A percentile compares a stretch with the other conserved stretches of the same genome.
Conservation (phyloP, 2,797 vertebrate genomes). For the Halcyon smyrnensis region DNA sequence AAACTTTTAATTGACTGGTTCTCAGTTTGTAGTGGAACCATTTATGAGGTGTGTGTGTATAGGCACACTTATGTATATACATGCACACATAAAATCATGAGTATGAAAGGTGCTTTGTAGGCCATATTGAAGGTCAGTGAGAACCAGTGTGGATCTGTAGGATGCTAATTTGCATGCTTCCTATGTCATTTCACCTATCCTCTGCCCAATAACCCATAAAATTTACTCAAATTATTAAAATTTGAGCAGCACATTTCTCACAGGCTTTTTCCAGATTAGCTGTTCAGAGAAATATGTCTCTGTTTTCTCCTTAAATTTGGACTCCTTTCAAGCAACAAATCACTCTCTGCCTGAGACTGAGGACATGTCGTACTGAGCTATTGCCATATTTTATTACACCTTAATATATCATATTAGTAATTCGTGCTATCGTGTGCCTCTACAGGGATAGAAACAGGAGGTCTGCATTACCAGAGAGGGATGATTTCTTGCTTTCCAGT, state of each 20-base stretch:
- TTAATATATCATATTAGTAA: background rate
- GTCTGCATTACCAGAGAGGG: background rate
- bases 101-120: background rate
- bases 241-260: background rate
- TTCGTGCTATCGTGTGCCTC: background rate
- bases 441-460: background rate
- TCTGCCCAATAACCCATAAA: background rate
- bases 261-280: background rate
- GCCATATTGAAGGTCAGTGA: background rate
- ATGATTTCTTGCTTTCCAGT: background rate
- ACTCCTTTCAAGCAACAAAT: background rate
- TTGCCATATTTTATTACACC: background rate
- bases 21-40: background rate
- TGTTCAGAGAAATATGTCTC: background rate
- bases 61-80: rapidly evolving
- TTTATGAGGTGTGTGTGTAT: background rate
- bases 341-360: background rate
- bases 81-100: rapidly evolving
- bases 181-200: background rate
- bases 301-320: background rate
- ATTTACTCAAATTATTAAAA: background rate
- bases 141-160: background rate
- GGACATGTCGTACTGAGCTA: background rate
- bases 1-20: rapidly evolving
- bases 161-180: background rate